A percentile compares a stretch with the other conserved stretches of the same genome.
phyloP scores from a whole-genome alignment of 2,113 vertebrate genomes.

The Eulemur rufifrons region DNA sequence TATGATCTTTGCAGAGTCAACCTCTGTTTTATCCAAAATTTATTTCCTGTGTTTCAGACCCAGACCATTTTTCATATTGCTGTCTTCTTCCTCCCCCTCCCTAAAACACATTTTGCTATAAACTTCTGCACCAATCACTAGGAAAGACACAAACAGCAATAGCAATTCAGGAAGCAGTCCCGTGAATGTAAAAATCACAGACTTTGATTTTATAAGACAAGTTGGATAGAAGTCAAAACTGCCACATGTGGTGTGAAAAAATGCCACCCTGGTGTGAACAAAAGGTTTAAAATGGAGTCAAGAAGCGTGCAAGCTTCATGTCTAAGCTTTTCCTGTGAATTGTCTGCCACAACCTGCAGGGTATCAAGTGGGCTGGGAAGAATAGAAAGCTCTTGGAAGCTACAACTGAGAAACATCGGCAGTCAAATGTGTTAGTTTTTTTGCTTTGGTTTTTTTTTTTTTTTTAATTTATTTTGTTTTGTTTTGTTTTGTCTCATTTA shows the following conservation, averaged over 20 bases:
- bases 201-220: conserved; percentile 89
- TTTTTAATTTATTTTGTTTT: conserved; percentile 70
- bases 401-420: conserved; percentile 78
- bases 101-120: conserved; percentile 60
- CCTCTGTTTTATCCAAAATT: background rate
- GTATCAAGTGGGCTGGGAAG: conserved; percentile 86
- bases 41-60: conserved; percentile 17
- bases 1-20: background rate
- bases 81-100: background rate
- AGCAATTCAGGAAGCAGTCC: conserved; percentile 69
- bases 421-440: conserved; percentile 71
- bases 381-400: conserved; percentile 81
- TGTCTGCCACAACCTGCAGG: conserved; percentile 88
- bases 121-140: conserved; percentile 79
- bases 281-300: conserved; percentile 92
- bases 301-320: conserved; percentile 88
- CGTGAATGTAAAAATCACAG: conserved; percentile 77
- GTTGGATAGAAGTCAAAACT: conserved; percentile 89
- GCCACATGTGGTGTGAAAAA: conserved; percentile 91
- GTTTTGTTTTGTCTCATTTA: conserved; percentile 83
- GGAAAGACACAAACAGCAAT: conserved; percentile 63
- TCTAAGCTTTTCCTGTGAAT: conserved; percentile 90
- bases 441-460: background rate
- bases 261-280: conserved; percentile 91
- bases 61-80: background rate